Percentiles rank a stretch among this genome's conserved stretches.
Conservation (phyloP, 2,888 invertebrate genomes). For the Scaptomyza tumidula region DNA sequence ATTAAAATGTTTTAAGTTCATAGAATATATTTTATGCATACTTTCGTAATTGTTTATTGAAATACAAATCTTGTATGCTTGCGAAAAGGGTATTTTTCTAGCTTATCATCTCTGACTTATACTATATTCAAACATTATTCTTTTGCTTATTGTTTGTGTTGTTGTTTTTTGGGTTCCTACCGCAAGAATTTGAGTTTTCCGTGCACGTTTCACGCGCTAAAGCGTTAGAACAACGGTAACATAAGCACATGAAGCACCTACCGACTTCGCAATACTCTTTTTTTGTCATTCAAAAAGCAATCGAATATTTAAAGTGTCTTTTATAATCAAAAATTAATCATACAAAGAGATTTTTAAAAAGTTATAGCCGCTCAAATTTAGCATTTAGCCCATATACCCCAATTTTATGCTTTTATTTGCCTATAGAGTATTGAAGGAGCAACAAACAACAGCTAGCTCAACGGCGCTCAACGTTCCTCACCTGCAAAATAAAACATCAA, state of each 20-base stretch:
- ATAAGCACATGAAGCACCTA: constrained; percentile 12
- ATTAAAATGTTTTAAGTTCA: no score
- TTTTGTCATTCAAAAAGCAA: background rate
- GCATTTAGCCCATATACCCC: background rate
- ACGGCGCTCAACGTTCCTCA: constrained; percentile 27
- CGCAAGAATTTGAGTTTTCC: constrained; percentile 71
- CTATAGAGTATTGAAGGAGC: background rate
- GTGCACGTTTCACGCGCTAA: constrained; percentile 69
- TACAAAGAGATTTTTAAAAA: no score
- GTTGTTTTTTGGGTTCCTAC: constrained; percentile 38
- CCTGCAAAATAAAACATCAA: constrained; percentile 77
- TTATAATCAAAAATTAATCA: no score
- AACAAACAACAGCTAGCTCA: constrained; percentile 5
- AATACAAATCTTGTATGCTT: background rate
- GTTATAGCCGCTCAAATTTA: no score
- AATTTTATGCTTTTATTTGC: background rate
- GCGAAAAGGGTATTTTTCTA: background rate
- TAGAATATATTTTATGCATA: no score
- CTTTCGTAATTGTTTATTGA: background rate
- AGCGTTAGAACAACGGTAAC: constrained; percentile 39
- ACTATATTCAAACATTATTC: background rate
- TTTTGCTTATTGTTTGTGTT: constrained; percentile 42
- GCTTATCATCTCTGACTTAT: background rate
- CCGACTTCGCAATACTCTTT: background rate
- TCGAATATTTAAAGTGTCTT: no score